Evolutionary conservation across 2,113 vertebrate genomes (phyloP).

Genomic region (Platichthys stellatus): DNA sequence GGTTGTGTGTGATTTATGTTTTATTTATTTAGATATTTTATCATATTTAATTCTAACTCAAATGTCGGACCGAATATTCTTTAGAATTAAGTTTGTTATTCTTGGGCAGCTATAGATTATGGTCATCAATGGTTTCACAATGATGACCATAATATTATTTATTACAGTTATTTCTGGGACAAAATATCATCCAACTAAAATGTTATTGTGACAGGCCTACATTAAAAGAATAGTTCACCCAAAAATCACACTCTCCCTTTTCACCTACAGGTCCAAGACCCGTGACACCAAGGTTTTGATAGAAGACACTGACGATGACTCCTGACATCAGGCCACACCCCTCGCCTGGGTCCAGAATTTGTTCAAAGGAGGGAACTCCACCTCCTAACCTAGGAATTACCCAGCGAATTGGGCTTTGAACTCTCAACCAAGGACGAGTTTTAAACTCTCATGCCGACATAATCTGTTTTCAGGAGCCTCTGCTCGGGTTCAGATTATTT

Average conservation of each 20-base stretch:
- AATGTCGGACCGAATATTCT: no score
- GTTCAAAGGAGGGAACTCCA: constrained; percentile 75
- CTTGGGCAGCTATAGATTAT: no score
- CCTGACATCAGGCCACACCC: constrained; percentile 88
- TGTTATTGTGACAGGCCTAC: no score
- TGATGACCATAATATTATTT: no score
- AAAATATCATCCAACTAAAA: no score
- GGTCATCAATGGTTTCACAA: no score
- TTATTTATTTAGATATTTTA: no score
- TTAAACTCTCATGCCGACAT: constrained; percentile 23
- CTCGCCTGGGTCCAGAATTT: constrained; percentile 78
- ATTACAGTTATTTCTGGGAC: no score
- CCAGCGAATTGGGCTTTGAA: constrained; percentile 70
- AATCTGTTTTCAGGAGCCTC: constrained; percentile 27
- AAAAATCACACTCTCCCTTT: neutral
- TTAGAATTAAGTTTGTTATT: no score
- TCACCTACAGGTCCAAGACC: constrained; percentile 87
- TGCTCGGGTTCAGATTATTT: constrained; percentile 19
- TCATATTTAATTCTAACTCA: no score
- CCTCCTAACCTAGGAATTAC: constrained; percentile 68
- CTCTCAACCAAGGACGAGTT: constrained; percentile 23
- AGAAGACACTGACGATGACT: constrained; percentile 97
- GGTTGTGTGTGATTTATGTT: no score
- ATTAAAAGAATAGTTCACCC: no score
- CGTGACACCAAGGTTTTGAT: constrained; percentile 97